Percentiles rank a stretch among this genome's conserved stretches.
These are phyloP conservation scores for Tridacna gigas DNA, from an alignment of 2,888 invertebrate genomes.

Conservation along the genomic window DNA sequence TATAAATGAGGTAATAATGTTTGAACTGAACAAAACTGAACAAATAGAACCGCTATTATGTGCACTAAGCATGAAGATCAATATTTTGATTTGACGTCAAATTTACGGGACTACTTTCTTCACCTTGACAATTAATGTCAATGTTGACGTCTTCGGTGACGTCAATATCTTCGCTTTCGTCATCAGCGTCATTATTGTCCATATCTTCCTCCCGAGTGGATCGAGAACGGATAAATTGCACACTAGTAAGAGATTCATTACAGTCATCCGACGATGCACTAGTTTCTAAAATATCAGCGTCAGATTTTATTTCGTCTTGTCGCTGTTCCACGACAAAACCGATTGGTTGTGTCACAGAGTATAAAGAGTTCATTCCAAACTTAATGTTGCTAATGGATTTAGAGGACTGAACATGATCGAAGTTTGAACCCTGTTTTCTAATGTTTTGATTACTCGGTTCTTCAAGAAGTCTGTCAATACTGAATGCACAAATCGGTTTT, in stretches of 20 bases:
- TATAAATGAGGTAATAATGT: neutral
- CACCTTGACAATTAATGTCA: slow-evolving; percentile 1
- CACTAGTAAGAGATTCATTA: slow-evolving; percentile 26
- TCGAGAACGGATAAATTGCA: slow-evolving; percentile 19
- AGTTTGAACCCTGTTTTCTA: slow-evolving; percentile 86
- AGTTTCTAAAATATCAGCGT: slow-evolving; percentile 52
- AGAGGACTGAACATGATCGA: slow-evolving; percentile 86
- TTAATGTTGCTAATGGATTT: slow-evolving; percentile 85
- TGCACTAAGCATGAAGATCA: slow-evolving; percentile 13
- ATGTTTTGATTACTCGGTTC: slow-evolving; percentile 69
- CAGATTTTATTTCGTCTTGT: slow-evolving; percentile 64
- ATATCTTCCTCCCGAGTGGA: neutral
- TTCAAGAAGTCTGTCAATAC: slow-evolving; percentile 85
- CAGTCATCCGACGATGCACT: slow-evolving; percentile 53
- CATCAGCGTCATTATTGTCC: slow-evolving; percentile 11
- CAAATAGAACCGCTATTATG: too few relatives aligned
- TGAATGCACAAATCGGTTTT: slow-evolving; percentile 81
- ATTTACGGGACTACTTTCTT: neutral
- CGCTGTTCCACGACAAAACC: slow-evolving; percentile 84
- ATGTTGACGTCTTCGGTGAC: slow-evolving; percentile 57
- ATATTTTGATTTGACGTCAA: slow-evolving; percentile 29
- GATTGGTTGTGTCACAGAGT: slow-evolving; percentile 86
- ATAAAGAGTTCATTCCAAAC: slow-evolving; percentile 84
- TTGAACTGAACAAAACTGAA: neutral
- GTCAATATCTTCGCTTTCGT: slow-evolving; percentile 54